Percentiles rank a stretch among this genome's conserved stretches.
These are phyloP conservation scores for Propithecus perrieri DNA, from an alignment of 2,797 vertebrate species.

Conservation along the genomic window DNA sequence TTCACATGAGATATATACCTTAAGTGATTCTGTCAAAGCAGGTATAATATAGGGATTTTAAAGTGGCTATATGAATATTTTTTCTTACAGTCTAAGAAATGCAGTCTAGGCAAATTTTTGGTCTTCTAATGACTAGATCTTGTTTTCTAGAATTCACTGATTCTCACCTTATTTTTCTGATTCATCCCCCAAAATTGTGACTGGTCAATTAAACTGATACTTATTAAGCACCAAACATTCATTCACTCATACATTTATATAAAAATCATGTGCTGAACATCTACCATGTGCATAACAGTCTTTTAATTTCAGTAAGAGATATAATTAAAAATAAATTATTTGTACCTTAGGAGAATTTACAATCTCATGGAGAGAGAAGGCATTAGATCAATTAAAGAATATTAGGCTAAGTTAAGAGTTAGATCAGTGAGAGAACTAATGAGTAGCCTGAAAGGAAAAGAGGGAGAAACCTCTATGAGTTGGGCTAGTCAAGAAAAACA, in stretches of 20 bases:
- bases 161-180: constrained; percentile 3
- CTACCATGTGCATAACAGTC: neutral
- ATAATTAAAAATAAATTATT: neutral
- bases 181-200: neutral
- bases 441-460: neutral
- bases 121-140: neutral
- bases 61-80: neutral
- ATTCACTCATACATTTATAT: neutral
- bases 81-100: neutral
- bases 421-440: neutral
- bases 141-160: neutral
- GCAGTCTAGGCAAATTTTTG: neutral
- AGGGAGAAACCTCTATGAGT: neutral
- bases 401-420: neutral
- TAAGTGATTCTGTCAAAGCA: neutral
- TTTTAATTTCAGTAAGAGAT: neutral
- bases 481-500: neutral
- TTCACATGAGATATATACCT: neutral
- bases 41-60: neutral
- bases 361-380: neutral
- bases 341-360: neutral
- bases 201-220: neutral
- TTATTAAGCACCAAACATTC: neutral
- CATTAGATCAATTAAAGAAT: neutral
- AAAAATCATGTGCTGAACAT: neutral